Base-by-base conservation (phyloP, 2,888 invertebrate genomes). In the Tiliacea aurago region DNA sequence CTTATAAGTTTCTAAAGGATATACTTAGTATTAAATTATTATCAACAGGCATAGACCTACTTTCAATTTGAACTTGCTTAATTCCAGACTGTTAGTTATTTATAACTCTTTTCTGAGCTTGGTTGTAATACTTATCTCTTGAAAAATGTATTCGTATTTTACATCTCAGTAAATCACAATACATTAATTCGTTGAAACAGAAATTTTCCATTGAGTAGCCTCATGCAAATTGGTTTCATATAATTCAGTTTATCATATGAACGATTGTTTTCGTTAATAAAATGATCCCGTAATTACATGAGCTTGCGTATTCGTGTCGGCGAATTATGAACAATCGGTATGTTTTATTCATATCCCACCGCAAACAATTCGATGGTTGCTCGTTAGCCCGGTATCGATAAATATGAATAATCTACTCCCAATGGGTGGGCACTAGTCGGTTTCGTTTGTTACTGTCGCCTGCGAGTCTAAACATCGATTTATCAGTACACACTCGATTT, bases 301-400 rank as follows among this genome's bases (percentile, higher is more conserved):
- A 80, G 75, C 65, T 70, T 66, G 51, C n/a, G 76, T 74, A 61
- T 77, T 63, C 72, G 56, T 65, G 65, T 62, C 56, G 76, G 70
- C 70, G 77, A 78, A 76, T 76, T 78, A 79, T 76, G 70, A 82
- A 85, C 84, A 86, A 88, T 84, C 70, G 83, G 63, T 71, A 89
- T 90, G 84, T 84, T 85, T 87, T 87, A 89, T 90, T 89, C 88
- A 87, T 87, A 67, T 73, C 70, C n/a, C 66, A 83, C 70, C 23
- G 79, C 82, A 78, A 83, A 86, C 79, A 82, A 71, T 85, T 84
- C 77, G 78, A 78, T 84, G 78, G 77, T 79, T 78, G 81, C 73
- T 89, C 85, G 82, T 87, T 87, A 86, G 75, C 70, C 28, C n/a
- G 55, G 69, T 74, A 75, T 73, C 70, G 72, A 79, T 82, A 83